Evolutionary conservation across 2,888 invertebrate species (phyloP).

Genomic region (Drepana falcataria): DNA sequence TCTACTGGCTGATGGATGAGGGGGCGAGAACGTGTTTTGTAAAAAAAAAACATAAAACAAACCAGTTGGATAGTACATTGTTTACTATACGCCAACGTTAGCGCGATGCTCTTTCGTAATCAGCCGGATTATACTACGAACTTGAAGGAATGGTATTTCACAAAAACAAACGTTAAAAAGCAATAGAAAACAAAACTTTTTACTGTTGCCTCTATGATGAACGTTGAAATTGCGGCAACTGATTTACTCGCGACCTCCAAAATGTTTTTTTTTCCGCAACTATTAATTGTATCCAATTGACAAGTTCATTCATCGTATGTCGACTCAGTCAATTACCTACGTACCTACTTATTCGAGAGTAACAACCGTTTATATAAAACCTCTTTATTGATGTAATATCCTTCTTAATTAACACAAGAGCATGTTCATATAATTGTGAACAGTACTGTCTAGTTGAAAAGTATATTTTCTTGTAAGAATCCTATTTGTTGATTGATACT

Average conservation of each 20-base stretch:
- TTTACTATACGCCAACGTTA: slow-evolving; percentile 38
- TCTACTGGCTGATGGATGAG: slow-evolving; percentile 37
- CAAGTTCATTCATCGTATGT: slow-evolving; percentile 39
- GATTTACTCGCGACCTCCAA: slow-evolving; percentile 35
- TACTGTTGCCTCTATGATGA: slow-evolving; percentile 21
- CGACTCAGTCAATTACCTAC: slow-evolving; percentile 41
- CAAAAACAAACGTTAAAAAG: slow-evolving; percentile 17
- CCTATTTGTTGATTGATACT: too few species aligned
- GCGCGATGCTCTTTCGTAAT: slow-evolving; percentile 33
- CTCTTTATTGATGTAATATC: too few species aligned
- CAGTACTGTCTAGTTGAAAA: too few species aligned
- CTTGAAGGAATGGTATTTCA: slow-evolving; percentile 30
- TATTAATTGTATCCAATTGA: slow-evolving; percentile 57
- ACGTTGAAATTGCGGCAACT: slow-evolving; percentile 19
- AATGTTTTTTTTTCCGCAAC: slow-evolving; percentile 30
- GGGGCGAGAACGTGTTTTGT: slow-evolving; percentile 51
- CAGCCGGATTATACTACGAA: slow-evolving; percentile 41
- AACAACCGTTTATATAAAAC: too few species aligned
- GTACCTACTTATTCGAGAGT: slow-evolving; percentile 12
- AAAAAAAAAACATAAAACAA: slow-evolving; percentile 54
- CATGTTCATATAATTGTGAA: too few species aligned
- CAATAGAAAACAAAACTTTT: slow-evolving; percentile 12
- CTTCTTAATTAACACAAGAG: too few species aligned
- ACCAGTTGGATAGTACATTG: slow-evolving; percentile 47
- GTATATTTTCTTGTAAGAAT: too few species aligned